These are phyloP conservation scores for Mesorhabditis belari DNA, from an alignment of 2,888 invertebrate species.

Conservation along the genomic window DNA sequence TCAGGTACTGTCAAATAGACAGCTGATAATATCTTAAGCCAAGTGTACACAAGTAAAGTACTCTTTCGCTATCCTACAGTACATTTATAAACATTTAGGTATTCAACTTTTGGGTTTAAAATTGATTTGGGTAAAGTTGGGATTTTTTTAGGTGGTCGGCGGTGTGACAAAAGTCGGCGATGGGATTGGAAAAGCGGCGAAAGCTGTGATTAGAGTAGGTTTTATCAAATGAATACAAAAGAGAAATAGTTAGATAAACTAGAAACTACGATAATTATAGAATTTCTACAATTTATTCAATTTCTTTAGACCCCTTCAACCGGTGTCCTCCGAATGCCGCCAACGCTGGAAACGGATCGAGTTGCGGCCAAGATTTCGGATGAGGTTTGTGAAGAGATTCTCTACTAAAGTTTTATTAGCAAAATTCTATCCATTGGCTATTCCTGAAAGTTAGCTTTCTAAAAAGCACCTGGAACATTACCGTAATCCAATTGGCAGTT, in stretches of 20 bases:
- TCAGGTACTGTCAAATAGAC: conserved; percentile 59
- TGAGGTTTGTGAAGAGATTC: conserved; percentile 9
- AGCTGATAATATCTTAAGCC: too few species aligned
- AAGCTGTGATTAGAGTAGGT: conserved; percentile 23
- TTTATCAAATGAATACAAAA: neutral
- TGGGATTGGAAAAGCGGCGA: conserved; percentile 72
- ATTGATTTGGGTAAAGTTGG: neutral
- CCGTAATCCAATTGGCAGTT: too few species aligned
- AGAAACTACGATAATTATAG: neutral
- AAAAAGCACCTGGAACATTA: too few species aligned
- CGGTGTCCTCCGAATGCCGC: conserved; percentile 6
- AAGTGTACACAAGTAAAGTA: too few species aligned
- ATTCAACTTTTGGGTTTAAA: neutral
- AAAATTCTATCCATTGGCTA: too few species aligned
- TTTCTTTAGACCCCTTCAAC: neutral
- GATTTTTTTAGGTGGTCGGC: conserved; percentile 62
- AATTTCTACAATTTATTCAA: neutral
- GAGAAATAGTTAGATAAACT: neutral
- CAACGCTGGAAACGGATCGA: conserved; percentile 28
- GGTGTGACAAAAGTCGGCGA: conserved; percentile 78
- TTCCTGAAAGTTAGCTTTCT: too few species aligned
- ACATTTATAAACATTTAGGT: neutral
- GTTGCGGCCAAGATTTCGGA: conserved; percentile 34
- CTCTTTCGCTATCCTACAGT: too few species aligned
- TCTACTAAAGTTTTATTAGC: neutral